phyloP scores from a whole-genome alignment of 2,797 vertebrate genomes.

The Sphenopsis melanotis region DNA sequence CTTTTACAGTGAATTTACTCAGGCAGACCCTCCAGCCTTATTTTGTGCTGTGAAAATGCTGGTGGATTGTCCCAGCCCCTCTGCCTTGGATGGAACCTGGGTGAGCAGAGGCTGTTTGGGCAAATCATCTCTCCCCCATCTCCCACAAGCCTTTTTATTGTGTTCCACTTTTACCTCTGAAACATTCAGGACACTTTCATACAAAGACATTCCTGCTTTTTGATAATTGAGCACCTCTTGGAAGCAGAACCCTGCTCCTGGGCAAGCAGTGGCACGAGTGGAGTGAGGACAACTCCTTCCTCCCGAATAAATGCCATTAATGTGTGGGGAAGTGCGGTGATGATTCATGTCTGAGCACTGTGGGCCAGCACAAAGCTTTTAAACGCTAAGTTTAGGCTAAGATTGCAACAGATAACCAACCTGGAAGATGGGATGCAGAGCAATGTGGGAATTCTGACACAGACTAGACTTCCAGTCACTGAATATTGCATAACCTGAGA shows the following conservation, averaged over 20 bases:
- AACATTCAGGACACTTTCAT: rapidly evolving
- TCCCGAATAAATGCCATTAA: not conserved
- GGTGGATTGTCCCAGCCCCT: not conserved
- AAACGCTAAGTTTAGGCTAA: not conserved
- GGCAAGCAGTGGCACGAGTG: not conserved
- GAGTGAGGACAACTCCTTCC: not conserved
- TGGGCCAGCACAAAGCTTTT: not conserved
- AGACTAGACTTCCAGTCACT: not conserved
- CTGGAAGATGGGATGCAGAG: not conserved
- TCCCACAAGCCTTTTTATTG: not conserved
- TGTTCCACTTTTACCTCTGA: not conserved
- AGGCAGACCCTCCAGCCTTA: rapidly evolving
- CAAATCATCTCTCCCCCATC: not conserved
- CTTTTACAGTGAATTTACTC: not conserved
- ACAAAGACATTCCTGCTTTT: not conserved
- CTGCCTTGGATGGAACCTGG: not conserved
- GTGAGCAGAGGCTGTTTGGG: not conserved
- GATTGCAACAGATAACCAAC: not conserved
- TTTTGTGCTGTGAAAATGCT: not conserved
- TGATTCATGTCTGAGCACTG: not conserved
- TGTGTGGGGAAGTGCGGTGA: not conserved
- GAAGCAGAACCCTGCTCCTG: not conserved
- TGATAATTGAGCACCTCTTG: not conserved
- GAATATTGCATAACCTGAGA: not conserved
- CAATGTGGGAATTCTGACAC: not conserved